Evolutionary conservation across 1,140 invertebrate species (phyloP), one percentile per base, ranked within the genome.

Genomic region (Drosophila paulistorum): DNA sequence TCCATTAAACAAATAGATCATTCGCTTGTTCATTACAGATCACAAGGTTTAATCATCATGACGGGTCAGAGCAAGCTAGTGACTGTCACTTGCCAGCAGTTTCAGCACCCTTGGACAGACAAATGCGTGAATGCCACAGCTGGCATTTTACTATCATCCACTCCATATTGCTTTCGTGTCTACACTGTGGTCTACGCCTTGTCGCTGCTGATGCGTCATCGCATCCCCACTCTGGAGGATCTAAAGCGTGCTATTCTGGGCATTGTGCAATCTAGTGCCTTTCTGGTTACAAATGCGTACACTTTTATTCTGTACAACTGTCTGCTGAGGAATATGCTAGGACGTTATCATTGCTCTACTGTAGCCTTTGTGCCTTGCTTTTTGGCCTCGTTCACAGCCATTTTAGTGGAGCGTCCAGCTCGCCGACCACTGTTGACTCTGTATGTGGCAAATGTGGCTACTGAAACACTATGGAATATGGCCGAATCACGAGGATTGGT

Each of bases 371-470:
- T 97, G 42, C 96, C 96, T 59, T 94, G 95, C 42, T 95, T 96
- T 87, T 81, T 96, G 17, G 95, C 95, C 7, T 95, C 95, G 90
- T 93, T 95, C 41, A 92, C 94, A 72, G 95, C 96, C 54, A 96
- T 97, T 90, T 73, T 96, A 23, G 93, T 97, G 51, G 96, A 97
- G 92, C 94, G 96, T 79, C 94, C 95, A 71, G 95, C 94, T 17
- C 94, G 96, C 66, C 93, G 96, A 73, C 93, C 94, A 9, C 87
- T 97, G 6, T 91, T 97, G 5, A 94, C 95, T 77, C 92, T 97
- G 11, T 97, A 97, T 92, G 95, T 97, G 58, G 95, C 95, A 51
- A 97, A 97, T 93, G 94, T 97, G 93, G 96, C 96, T 26, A 95
- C 95, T 14, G 96, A 97, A 93, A 95, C 96, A 6, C 83, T 96